Percentiles rank a stretch among this genome's conserved stretches.
These are phyloP conservation scores for Tyria jacobaeae DNA, from an alignment of 2,888 invertebrate species.

Conservation along the genomic window DNA sequence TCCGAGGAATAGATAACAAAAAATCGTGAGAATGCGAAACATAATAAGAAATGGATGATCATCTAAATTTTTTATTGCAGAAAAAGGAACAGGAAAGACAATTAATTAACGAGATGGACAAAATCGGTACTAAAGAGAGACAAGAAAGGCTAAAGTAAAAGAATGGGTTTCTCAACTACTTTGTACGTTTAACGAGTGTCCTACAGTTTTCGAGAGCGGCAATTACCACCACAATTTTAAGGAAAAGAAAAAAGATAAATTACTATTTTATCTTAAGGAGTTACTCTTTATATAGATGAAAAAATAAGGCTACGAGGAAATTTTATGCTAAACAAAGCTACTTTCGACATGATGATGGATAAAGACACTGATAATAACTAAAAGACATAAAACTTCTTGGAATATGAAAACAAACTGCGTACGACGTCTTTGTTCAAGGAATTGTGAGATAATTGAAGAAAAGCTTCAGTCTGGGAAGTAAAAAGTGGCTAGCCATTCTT, in stretches of 20 bases:
- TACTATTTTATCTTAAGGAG: constrained; percentile 59
- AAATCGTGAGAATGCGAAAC: too few relatives aligned
- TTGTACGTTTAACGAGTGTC: constrained; percentile 11
- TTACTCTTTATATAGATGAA: constrained; percentile 55
- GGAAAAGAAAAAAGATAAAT: constrained; percentile 61
- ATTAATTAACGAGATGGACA: not conserved
- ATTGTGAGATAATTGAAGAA: not conserved
- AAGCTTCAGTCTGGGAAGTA: not conserved
- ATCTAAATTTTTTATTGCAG: not conserved
- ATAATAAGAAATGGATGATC: not conserved
- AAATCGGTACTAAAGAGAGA: constrained; percentile 10
- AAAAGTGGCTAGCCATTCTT: not conserved
- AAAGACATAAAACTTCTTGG: constrained; percentile 30
- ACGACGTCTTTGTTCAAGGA: constrained; percentile 7
- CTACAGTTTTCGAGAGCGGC: constrained; percentile 31
- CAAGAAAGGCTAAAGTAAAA: constrained; percentile 29
- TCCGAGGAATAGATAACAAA: too few relatives aligned
- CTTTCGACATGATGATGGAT: constrained; percentile 65
- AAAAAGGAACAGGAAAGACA: constrained; percentile 6
- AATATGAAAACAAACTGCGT: constrained; percentile 50
- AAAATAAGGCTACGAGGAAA: constrained; percentile 56
- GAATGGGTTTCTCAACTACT: constrained; percentile 19
- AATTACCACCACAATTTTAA: constrained; percentile 48
- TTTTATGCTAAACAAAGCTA: constrained; percentile 65
- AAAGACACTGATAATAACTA: constrained; percentile 48